phyloP scores from a whole-genome alignment of 1,140 invertebrate genomes.

The Holotrichia oblita region DNA sequence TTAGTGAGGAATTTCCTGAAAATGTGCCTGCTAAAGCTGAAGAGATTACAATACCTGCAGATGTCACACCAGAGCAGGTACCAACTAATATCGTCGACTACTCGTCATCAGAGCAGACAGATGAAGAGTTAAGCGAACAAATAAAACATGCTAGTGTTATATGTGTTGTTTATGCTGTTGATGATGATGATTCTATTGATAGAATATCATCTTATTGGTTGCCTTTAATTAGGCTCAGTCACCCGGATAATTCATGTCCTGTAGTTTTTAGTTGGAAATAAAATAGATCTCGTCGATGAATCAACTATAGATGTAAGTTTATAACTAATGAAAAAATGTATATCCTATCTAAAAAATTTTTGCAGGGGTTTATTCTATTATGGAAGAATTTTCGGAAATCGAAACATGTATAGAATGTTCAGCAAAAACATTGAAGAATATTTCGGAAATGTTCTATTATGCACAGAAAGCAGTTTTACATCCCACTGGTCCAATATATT shows the following conservation, averaged over 20 bases:
- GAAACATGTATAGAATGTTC: conserved; percentile 99
- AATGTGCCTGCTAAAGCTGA: conserved; percentile 96
- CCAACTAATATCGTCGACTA: conserved; percentile 99
- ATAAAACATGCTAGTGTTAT: conserved; percentile 95
- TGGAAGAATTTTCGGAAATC: conserved; percentile 98
- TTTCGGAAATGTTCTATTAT: conserved; percentile 99
- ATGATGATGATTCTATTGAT: conserved; percentile 91
- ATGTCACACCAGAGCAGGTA: conserved; percentile 97
- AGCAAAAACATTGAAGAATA: conserved; percentile 96
- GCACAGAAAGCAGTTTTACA: conserved; percentile 99
- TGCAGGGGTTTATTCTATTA: conserved; percentile 89
- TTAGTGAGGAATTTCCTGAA: conserved; percentile 97
- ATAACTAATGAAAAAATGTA: not conserved
- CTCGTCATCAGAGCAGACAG: conserved; percentile 85
- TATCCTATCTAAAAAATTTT: conserved; percentile 8
- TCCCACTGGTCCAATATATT: conserved; percentile 95
- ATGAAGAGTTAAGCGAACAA: conserved; percentile 87
- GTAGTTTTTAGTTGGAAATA: conserved; percentile 98
- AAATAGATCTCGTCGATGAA: conserved; percentile 95
- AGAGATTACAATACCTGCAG: conserved; percentile 97
- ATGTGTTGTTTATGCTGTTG: conserved; percentile 96
- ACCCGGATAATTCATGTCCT: conserved; percentile 79
- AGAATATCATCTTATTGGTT: conserved; percentile 93
- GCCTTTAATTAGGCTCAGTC: conserved; percentile 84
- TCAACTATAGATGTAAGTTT: conserved; percentile 88